Conservation (phyloP, 2,113 vertebrate species). For the Jaculus jaculus region DNA sequence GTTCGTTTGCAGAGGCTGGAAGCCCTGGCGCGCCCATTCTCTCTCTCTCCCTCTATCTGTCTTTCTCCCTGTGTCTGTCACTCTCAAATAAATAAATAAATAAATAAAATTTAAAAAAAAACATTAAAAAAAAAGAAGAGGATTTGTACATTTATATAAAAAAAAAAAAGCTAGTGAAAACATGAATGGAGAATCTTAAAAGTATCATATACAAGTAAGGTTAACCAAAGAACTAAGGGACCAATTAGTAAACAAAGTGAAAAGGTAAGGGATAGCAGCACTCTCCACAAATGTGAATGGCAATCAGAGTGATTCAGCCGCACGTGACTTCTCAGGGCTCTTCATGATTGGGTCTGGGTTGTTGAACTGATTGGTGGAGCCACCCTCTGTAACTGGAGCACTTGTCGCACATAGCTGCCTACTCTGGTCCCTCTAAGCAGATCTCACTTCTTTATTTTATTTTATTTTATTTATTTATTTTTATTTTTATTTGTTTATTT, state of each 20-base stretch:
- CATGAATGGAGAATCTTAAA: neutral
- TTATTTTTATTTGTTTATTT: no score
- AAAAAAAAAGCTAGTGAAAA: neutral
- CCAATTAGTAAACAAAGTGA: neutral
- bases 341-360: neutral
- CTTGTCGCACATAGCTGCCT: neutral
- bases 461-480: no score
- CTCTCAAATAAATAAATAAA: no score
- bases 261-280: neutral
- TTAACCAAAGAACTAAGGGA: neutral
- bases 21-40: no score
- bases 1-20: no score
- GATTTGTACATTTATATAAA: no score
- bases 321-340: neutral
- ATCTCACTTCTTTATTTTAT: neutral
- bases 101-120: no score
- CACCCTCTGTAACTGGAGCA: neutral
- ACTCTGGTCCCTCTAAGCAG: neutral
- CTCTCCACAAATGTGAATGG: neutral
- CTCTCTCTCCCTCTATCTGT: no score
- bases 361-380: neutral
- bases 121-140: no score
- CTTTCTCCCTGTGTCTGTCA: no score
- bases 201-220: neutral
- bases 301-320: neutral